Evolutionary conservation across 2,113 vertebrate genomes (phyloP).

Genomic region (Jacana jacana): DNA sequence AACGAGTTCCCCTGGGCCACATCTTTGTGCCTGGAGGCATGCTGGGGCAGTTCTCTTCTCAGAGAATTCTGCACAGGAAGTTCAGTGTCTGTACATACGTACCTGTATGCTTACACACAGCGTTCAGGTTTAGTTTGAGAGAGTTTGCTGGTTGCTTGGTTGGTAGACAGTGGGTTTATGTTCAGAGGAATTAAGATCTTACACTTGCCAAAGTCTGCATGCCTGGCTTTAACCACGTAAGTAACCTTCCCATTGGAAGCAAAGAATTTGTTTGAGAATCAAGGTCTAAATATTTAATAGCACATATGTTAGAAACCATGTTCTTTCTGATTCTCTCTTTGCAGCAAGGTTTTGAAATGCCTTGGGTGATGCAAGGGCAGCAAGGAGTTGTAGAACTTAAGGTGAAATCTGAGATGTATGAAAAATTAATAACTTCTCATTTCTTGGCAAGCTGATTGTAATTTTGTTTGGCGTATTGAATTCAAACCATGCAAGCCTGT

Average conservation of each 20-base stretch:
- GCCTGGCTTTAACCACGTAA: not conserved
- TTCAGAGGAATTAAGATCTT: not conserved
- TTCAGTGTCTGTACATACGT: not conserved
- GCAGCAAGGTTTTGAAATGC: not conserved
- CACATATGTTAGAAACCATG: not conserved
- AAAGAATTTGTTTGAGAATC: not conserved
- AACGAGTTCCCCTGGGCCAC: not conserved
- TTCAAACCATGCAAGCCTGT: not conserved
- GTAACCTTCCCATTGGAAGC: not conserved
- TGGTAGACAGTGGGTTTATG: not conserved
- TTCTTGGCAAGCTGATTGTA: not conserved
- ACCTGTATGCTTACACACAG: accelerated
- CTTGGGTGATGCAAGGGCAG: not conserved
- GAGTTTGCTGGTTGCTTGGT: not conserved
- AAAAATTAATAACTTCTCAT: not conserved
- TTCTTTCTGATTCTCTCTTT: not conserved
- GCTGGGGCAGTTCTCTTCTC: not conserved
- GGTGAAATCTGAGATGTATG: not conserved
- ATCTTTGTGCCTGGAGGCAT: not conserved
- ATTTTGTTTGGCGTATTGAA: not conserved
- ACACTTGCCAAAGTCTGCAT: not conserved
- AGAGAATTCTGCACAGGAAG: not conserved
- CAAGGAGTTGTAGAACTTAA: not conserved
- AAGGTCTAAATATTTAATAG: not conserved
- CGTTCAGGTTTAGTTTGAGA: not conserved